Evolutionary conservation across 2,797 vertebrate species (phyloP), one percentile per base, ranked within the genome.

Genomic region (Oryzias dopingdopingensis): DNA sequence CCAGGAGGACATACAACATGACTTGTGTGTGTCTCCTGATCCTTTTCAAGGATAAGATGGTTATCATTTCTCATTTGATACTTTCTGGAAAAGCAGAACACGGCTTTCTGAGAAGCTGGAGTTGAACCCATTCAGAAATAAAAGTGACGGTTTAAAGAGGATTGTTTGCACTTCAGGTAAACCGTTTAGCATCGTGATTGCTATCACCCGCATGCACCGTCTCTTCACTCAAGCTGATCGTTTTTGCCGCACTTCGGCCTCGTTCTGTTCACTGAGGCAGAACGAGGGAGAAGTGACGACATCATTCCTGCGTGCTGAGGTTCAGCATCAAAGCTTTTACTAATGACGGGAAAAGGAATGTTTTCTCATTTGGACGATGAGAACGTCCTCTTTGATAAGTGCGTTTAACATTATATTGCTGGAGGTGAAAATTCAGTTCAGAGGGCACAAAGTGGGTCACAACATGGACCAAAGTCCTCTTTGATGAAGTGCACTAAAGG

Each of bases 11-110:
- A 37, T 37, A 2, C 32, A 32, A 2, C 29, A 12, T 32, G 29
- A 10, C 29, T 10, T 32, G 13, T 6, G n/a, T 52, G 40, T 52
- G 37, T 10, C 49, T 55, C 44, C 62, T 67, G 0, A 16, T 15
- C 22, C 6, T 51, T 55, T 40, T 22, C 42, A 51, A 6, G 45
- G 15, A 4, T 23, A 40, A 6, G n/a, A 23, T 24, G 55, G 8
- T 37, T 12, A 12, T 37, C 32, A 37, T 37, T 37, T 37, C 32
- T 63, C 26, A 56, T 44, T 5, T 13, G 49, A 60, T 42, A 52
- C 52, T 18, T 29, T 29, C 13, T 48, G 14, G 20, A 14, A 59
- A 72, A 40, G 40, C 65, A 53, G 72, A 51, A 52, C 2, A 53
- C 4, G 53, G 32, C 24, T 18, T 20, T 68, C n/a, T 3, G 20